Evolutionary conservation across 1,140 invertebrate species (phyloP), one percentile per base, ranked within the genome.

Genomic region (Helicoverpa zea): DNA sequence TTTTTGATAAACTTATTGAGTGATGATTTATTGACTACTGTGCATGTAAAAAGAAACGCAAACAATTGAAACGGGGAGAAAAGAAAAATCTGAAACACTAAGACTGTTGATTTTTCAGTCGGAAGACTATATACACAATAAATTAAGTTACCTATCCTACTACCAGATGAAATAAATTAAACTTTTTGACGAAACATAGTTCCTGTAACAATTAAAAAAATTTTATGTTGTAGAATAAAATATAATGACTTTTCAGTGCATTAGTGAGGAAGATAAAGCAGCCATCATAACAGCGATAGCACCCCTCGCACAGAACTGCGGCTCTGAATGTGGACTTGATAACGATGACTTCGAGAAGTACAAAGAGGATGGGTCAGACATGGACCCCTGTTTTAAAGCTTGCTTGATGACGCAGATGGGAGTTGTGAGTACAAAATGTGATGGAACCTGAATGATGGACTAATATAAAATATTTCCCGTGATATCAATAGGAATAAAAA

Each of bases 371-470:
- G 58, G 35, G 0, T 43, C 35, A 43, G 9, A 49, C 49, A 9
- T 49, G 11, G 18, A 74, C 23, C 52, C 16, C 2, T 47, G 35
- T 49, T 75, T 75, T 7, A 61, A 59, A 13, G 49, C 49, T 47
- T 75, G 73, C 35, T 13, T 75, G 3, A 9, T 75, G 35, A 59
- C 43, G 11, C 23, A 47, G 23, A 5, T 61, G 11, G 73, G 43
- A 49, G 9, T 75, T n/a, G 73, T 75, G 61, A 70, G 66, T 70
- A 70, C 35, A 7, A 43, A 43, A 43, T 43, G 35, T 43, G 35
- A 35, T 35, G 35, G 35, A 35, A 35, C 2, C 4, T 35, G 2
- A 4, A 35, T 35, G 30, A 35, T 35, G 30, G n/a, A n/a, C n/a
- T n/a, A n/a, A n/a, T n/a, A n/a, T n/a, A n/a, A n/a, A n/a, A n/a